Evolutionary conservation across 2,888 invertebrate genomes (phyloP), one percentile per base, ranked within the genome.

Genomic region (Mimachlamys varia): DNA sequence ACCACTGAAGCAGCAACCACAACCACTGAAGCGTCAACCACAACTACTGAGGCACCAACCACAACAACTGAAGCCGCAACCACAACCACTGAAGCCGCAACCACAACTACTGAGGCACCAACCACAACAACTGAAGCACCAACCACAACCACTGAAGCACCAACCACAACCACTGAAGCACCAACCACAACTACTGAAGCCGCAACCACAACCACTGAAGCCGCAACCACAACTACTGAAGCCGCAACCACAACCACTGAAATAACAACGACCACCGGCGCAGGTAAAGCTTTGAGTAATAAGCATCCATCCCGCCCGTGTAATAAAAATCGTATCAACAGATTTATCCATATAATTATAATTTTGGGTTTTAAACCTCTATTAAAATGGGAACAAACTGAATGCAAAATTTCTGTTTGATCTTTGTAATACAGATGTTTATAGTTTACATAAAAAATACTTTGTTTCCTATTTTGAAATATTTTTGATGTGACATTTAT

Each of bases 91-190:
- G 5, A 58, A 15, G 22, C 27, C 2, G 5, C 89, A 33, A 87
- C 89, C 15, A 87, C 62, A 87, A 50, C 87, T 12, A 27, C 50
- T 12, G n/a, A 62, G 15, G 53, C 62, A 1, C 5, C 89, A 38
- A 58, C 27, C 33, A 62, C n/a, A 55, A 53, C 10, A 12, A 12
- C 89, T 22, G 62, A 19, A 89, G 33, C 62, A 15, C 15, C 62
- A 17, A 27, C 37, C 15, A 62, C 76, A 37, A n/a, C 58, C 13
- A 38, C 58, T 19, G 44, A 33, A 0, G 53, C 58, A 53, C 37
- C 19, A 33, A 62, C 62, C n/a, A 89, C 89, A 89, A 58, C 62
- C 0, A 33, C 88, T 38, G n/a, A 87, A 53, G 53, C 50, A 33
- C 22, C 33, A 27, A 33, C 88, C 3, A 58, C 62, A 10, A 33